Evolutionary conservation across 2,113 vertebrate species (phyloP).

Genomic region (Morone saxatilis): DNA sequence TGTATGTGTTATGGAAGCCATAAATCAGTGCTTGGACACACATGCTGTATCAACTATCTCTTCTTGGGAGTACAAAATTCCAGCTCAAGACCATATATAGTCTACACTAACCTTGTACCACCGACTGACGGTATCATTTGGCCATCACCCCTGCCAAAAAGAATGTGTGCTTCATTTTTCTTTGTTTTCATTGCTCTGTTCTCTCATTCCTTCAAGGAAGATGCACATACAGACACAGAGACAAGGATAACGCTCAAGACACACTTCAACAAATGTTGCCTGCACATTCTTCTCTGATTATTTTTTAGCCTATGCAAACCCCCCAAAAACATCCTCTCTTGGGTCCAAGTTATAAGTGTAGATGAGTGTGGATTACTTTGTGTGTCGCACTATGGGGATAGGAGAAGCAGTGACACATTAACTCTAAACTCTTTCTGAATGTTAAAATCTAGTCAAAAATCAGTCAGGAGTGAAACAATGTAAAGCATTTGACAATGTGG

Average conservation of each 20-base stretch:
- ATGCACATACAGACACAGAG: conserved; percentile 23
- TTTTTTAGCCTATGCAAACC: neutral
- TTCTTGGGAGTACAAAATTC: neutral
- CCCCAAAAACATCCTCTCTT: neutral
- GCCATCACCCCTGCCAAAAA: conserved; percentile 14
- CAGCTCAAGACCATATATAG: conserved; percentile 59
- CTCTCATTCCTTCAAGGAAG: conserved; percentile 34
- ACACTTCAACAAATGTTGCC: conserved; percentile 10
- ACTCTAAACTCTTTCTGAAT: neutral
- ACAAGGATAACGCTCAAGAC: conserved; percentile 23
- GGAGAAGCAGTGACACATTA: neutral
- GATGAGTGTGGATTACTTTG: conserved; percentile 18
- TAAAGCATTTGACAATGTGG: conserved; percentile 28
- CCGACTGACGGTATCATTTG: conserved; percentile 11
- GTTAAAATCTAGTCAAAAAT: conserved; percentile 11
- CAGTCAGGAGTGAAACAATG: conserved; percentile 7
- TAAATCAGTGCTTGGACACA: conserved; percentile 36
- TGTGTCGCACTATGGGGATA: neutral
- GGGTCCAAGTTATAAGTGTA: neutral
- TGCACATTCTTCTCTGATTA: neutral
- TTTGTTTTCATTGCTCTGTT: conserved; percentile 56
- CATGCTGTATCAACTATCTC: conserved; percentile 5
- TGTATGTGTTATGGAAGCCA: conserved; percentile 24
- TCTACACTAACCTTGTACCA: conserved; percentile 15
- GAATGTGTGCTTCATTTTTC: conserved; percentile 24